A percentile compares a stretch with the other conserved stretches of the same genome.
Conservation (phyloP, 35 echinoderm and acorn worm species). For the Lytechinus variegatus region DNA sequence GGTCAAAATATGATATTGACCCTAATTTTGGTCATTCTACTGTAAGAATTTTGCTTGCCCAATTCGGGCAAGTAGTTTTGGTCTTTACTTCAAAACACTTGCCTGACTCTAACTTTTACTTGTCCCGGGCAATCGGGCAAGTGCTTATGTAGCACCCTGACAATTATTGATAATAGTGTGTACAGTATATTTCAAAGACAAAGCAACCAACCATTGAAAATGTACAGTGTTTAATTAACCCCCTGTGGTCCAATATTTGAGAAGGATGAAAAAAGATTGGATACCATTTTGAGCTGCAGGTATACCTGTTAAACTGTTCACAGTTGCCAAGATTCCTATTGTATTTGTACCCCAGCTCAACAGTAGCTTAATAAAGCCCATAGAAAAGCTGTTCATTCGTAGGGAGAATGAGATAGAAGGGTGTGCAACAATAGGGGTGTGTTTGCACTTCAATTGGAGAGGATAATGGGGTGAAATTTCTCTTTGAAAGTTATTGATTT, state of each 20-base stretch:
- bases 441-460: not conserved
- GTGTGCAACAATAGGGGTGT: not conserved
- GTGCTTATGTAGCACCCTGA: no score
- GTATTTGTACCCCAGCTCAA: not conserved
- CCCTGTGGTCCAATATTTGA: not conserved
- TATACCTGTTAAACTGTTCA: not conserved
- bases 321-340: conserved; percentile 7
- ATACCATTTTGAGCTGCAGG: conserved; percentile 3
- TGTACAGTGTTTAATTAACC: no score
- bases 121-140: no score
- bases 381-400: not conserved
- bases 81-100: no score
- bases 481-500: conserved; percentile 8
- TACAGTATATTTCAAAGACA: no score
- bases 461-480: not conserved
- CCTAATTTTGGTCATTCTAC: no score
- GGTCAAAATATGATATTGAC: no score
- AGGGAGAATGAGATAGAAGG: not conserved
- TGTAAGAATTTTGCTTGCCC: no score
- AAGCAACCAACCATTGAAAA: no score
- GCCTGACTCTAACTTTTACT: no score
- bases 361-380: not conserved
- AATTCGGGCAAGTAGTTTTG: no score
- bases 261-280: not conserved
- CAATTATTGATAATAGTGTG: no score